These are phyloP conservation scores for Phylloscopus trochilus DNA, from an alignment of 2,113 vertebrate species.

Conservation along the genomic window DNA sequence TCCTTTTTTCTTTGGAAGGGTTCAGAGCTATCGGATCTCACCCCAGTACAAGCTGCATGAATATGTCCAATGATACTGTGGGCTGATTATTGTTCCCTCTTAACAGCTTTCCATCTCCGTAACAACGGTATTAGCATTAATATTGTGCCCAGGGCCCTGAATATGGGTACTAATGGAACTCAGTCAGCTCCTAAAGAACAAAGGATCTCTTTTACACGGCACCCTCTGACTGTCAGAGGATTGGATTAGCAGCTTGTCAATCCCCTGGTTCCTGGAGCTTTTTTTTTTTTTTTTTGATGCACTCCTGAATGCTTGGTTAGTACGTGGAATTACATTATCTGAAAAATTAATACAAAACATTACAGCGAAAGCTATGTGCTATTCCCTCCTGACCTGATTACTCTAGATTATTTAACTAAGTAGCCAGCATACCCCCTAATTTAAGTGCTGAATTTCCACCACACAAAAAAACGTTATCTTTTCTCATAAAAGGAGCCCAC, in stretches of 20 bases:
- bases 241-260: slow-evolving; percentile 54
- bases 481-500: slow-evolving; percentile 23
- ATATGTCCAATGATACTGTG: slow-evolving; percentile 49
- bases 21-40: slow-evolving; percentile 39
- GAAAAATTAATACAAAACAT: slow-evolving; percentile 52
- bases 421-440: slow-evolving; percentile 44
- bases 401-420: slow-evolving; percentile 65
- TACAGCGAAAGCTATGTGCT: not conserved
- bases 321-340: slow-evolving; percentile 29
- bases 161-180: slow-evolving; percentile 48
- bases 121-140: slow-evolving; percentile 53
- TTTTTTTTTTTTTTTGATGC: not conserved
- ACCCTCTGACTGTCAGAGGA: slow-evolving; percentile 35
- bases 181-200: slow-evolving; percentile 62
- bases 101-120: slow-evolving; percentile 46
- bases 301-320: not conserved
- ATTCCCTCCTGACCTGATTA: slow-evolving; percentile 61
- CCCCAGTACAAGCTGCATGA: slow-evolving; percentile 39
- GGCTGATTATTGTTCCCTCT: slow-evolving; percentile 60
- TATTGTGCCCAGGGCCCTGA: slow-evolving; percentile 49
- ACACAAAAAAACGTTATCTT: slow-evolving; percentile 12
- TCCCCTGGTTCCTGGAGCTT: not conserved
- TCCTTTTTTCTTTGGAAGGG: slow-evolving; percentile 14
- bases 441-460: slow-evolving; percentile 49
- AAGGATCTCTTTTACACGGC: slow-evolving; percentile 35